Percentiles rank a stretch among this genome's conserved stretches.
These are phyloP conservation scores for Neogale vison DNA, from an alignment of 2,113 vertebrate genomes.

Conservation along the genomic window DNA sequence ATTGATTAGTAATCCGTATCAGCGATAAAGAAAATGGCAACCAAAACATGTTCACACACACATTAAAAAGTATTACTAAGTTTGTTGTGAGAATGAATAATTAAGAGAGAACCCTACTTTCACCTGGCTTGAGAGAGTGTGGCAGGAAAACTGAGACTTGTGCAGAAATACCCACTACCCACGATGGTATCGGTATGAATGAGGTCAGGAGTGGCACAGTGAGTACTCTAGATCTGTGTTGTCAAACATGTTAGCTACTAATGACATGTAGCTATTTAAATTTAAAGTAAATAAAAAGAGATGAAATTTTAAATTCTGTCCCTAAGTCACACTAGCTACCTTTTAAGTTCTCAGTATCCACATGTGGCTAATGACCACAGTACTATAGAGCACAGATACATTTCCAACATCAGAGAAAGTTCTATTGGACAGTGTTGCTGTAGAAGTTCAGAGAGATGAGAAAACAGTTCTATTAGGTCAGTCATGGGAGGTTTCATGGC, in stretches of 20 bases:
- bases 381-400: rapidly evolving
- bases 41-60: neutral
- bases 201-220: neutral
- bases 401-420: neutral
- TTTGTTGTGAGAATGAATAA: neutral
- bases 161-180: neutral
- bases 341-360: neutral
- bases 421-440: neutral
- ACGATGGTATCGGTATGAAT: neutral
- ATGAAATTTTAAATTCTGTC: neutral
- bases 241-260: neutral
- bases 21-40: neutral
- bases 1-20: neutral
- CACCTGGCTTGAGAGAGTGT: neutral
- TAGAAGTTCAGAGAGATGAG: neutral
- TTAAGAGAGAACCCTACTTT: neutral
- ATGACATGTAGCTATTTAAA: neutral
- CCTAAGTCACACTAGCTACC: neutral
- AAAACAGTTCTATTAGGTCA: neutral
- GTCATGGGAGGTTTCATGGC: neutral
- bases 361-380: neutral
- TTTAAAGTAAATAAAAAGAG: neutral
- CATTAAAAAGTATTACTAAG: neutral
- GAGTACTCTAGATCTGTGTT: neutral
- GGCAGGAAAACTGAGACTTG: neutral